phyloP scores from a whole-genome alignment of 2,113 vertebrate species.

The Oncorhynchus tshawytscha region DNA sequence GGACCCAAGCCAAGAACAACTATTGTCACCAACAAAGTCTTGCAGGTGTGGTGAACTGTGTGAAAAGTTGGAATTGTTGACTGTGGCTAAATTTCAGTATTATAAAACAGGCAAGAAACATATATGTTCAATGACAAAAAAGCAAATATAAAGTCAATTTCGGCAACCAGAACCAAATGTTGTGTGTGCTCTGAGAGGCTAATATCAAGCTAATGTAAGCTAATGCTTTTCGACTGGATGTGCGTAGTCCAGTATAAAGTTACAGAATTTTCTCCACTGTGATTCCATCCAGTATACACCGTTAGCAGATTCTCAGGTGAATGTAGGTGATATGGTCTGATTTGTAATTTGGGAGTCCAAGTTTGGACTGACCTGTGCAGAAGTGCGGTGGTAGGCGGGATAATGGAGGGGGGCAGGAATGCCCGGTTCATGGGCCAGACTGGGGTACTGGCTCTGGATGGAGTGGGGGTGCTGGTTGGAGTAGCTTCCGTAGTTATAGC shows the following conservation, averaged over 20 bases:
- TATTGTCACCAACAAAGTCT: too few relatives aligned
- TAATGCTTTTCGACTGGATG: not conserved
- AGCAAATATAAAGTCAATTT: not conserved
- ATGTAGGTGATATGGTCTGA: not conserved
- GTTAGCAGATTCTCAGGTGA: not conserved
- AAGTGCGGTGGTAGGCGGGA: conserved; percentile 90
- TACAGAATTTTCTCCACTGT: not conserved
- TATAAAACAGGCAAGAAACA: not conserved
- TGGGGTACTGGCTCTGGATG: conserved; percentile 94
- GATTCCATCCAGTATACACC: too few relatives aligned
- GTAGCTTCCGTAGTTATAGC: conserved; percentile 96
- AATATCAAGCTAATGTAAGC: too few relatives aligned
- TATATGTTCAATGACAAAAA: not conserved
- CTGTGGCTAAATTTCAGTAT: not conserved
- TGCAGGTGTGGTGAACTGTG: not conserved
- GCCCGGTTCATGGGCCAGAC: conserved; percentile 86
- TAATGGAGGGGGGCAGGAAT: conserved; percentile 93
- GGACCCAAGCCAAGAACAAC: too few relatives aligned
- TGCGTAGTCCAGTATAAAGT: not conserved
- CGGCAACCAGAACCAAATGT: too few relatives aligned
- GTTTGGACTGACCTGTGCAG: conserved; percentile 84
- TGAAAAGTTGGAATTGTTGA: not conserved
- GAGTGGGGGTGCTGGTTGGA: conserved; percentile 92
- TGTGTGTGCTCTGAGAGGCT: too few relatives aligned
- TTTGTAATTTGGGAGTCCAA: not conserved